Evolutionary conservation across 2,888 invertebrate species (phyloP).

Genomic region (Drosophila cyrtoloma): DNA sequence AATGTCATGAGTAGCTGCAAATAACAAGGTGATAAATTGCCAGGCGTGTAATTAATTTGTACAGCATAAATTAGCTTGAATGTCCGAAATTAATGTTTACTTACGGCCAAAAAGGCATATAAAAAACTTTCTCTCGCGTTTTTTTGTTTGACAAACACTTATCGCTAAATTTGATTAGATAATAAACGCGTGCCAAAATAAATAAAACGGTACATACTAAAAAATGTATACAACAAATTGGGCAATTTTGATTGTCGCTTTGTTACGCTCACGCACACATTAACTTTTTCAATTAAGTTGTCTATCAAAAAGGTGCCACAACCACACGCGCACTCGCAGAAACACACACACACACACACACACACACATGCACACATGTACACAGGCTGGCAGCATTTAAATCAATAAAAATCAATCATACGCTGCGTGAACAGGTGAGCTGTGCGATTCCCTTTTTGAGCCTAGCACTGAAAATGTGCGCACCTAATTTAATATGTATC

Average conservation of each 20-base stretch:
- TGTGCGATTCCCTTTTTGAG: slow-evolving; percentile 8
- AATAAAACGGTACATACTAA: slow-evolving; percentile 8
- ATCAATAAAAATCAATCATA: slow-evolving; percentile 78
- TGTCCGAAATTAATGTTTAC: slow-evolving; percentile 68
- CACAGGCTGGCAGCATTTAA: slow-evolving; percentile 45
- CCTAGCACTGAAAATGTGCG: slow-evolving; percentile 43
- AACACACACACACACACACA: slow-evolving; percentile 9
- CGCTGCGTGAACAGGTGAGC: slow-evolving; percentile 33
- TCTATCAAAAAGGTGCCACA: slow-evolving; percentile 59
- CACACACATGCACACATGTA: slow-evolving; percentile 4
- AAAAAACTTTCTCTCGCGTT: slow-evolving; percentile 17
- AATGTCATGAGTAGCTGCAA: slow-evolving; percentile 42
- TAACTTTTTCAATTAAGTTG: slow-evolving; percentile 78
- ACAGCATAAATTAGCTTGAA: slow-evolving; percentile 64
- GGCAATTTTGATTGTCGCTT: slow-evolving; percentile 45
- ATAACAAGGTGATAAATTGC: slow-evolving; percentile 71
- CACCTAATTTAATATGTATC: slow-evolving; percentile 61
- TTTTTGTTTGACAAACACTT: slow-evolving; percentile 25
- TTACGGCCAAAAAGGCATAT: slow-evolving; percentile 23
- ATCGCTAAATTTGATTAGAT: slow-evolving; percentile 55
- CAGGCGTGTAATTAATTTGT: slow-evolving; percentile 70
- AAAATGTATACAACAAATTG: slow-evolving; percentile 38
- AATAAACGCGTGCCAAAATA: slow-evolving; percentile 38
- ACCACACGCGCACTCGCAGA: not conserved
- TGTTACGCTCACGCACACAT: slow-evolving; percentile 54